Evolutionary conservation across 2,888 invertebrate species (phyloP).

Genomic region (Chorisops tibialis): DNA sequence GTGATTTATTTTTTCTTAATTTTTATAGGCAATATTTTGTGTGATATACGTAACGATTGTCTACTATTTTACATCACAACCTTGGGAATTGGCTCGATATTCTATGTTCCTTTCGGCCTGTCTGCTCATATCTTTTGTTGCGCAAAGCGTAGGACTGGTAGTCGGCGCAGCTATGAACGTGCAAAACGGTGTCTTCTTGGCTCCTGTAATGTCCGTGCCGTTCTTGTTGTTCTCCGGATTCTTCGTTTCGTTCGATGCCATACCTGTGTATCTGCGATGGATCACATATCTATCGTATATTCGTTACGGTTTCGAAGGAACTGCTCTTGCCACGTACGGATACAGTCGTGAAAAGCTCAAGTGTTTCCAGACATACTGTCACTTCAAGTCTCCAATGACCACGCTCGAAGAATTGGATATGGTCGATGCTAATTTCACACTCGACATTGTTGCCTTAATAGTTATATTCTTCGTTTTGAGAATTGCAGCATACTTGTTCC

Average conservation of each 20-base stretch:
- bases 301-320: slow-evolving; percentile 93
- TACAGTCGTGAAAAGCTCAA: slow-evolving; percentile 76
- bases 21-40: slow-evolving; percentile 84
- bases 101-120: slow-evolving; percentile 86
- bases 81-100: slow-evolving; percentile 76
- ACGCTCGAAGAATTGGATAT: slow-evolving; percentile 86
- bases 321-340: slow-evolving; percentile 87
- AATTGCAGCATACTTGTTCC: slow-evolving; percentile 78
- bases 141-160: slow-evolving; percentile 91
- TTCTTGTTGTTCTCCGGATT: slow-evolving; percentile 95
- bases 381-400: slow-evolving; percentile 76
- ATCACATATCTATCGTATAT: slow-evolving; percentile 94
- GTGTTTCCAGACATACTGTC: slow-evolving; percentile 80
- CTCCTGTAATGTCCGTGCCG: slow-evolving; percentile 94
- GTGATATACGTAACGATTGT: slow-evolving; percentile 88
- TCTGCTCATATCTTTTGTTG: slow-evolving; percentile 87
- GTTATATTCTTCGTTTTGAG: slow-evolving; percentile 76
- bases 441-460: slow-evolving; percentile 76
- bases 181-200: slow-evolving; percentile 94
- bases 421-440: slow-evolving; percentile 71
- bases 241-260: slow-evolving; percentile 95
- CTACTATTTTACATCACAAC: slow-evolving; percentile 93
- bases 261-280: slow-evolving; percentile 92
- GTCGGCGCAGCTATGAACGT: slow-evolving; percentile 96
- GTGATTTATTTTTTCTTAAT: slow-evolving; percentile 30